Evolutionary conservation across 2,797 vertebrate genomes (phyloP).

Genomic region (Sebastes dallii): DNA sequence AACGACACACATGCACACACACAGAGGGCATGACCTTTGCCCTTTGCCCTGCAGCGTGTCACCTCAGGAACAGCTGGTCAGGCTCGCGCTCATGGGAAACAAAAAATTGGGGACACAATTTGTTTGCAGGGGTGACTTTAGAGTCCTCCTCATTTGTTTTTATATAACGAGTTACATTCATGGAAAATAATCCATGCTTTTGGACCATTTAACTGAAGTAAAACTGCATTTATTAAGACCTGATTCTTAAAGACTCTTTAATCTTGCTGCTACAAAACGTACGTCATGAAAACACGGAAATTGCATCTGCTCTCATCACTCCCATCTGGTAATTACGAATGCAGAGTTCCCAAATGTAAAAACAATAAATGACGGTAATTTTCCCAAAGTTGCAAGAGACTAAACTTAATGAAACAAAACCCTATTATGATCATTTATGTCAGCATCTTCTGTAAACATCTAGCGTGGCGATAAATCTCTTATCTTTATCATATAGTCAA

Average conservation of each 20-base stretch:
- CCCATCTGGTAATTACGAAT: neutral
- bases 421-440: neutral
- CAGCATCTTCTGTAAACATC: neutral
- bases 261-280: neutral
- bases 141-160: neutral
- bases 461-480: neutral
- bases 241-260: neutral
- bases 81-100: conserved; percentile 19
- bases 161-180: neutral
- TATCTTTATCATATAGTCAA: neutral
- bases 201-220: neutral
- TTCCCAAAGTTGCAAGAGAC: neutral
- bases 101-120: neutral
- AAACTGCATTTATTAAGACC: neutral
- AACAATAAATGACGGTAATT: neutral
- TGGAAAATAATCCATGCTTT: neutral
- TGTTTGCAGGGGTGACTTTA: neutral
- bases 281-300: neutral
- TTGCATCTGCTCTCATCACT: neutral
- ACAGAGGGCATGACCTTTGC: conserved; percentile 17
- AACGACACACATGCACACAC: conserved; percentile 26
- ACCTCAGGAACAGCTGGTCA: conserved; percentile 50
- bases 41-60: conserved; percentile 41
- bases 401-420: neutral
- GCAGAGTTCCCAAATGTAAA: neutral